Evolutionary conservation across 2,888 invertebrate genomes (phyloP).

Genomic region (Ormyrus rosae): DNA sequence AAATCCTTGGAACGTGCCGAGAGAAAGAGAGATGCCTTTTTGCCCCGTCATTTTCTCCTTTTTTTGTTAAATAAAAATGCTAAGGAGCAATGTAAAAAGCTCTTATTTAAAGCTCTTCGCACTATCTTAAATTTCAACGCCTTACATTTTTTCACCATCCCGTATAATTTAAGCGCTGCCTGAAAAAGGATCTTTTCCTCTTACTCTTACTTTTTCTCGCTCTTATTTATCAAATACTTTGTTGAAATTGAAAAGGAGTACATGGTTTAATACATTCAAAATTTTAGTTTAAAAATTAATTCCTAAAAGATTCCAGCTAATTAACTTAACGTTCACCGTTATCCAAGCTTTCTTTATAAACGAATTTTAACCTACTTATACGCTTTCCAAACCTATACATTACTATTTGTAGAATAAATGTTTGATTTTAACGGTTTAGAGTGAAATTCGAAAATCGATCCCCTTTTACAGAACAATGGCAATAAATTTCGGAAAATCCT

Average conservation of each 20-base stretch:
- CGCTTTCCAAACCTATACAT: not conserved
- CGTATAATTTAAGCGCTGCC: not conserved
- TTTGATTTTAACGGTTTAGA: too few relatives aligned
- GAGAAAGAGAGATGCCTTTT: slow-evolving; percentile 30
- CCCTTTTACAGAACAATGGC: too few relatives aligned
- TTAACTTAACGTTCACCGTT: slow-evolving; percentile 10
- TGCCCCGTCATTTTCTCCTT: slow-evolving; percentile 27
- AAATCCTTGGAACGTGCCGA: slow-evolving; percentile 48
- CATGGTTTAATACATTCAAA: too few relatives aligned
- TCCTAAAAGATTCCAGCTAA: slow-evolving; percentile 7
- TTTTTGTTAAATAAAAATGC: slow-evolving; percentile 36
- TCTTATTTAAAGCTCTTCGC: slow-evolving; percentile 35
- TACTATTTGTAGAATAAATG: too few relatives aligned
- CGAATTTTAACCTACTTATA: slow-evolving; percentile 2
- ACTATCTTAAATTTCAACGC: slow-evolving; percentile 28
- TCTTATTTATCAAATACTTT: too few relatives aligned
- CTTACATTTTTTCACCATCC: slow-evolving; percentile 15
- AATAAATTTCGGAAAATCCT: too few relatives aligned
- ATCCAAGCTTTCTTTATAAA: not conserved
- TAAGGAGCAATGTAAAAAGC: slow-evolving; percentile 16
- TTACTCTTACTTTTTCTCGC: too few relatives aligned
- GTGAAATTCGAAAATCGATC: too few relatives aligned
- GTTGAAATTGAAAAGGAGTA: too few relatives aligned
- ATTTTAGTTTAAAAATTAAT: not conserved
- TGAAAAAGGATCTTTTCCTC: not conserved